Base-by-base conservation (phyloP, 2,113 vertebrate genomes). In the Aegithalos caudatus region DNA sequence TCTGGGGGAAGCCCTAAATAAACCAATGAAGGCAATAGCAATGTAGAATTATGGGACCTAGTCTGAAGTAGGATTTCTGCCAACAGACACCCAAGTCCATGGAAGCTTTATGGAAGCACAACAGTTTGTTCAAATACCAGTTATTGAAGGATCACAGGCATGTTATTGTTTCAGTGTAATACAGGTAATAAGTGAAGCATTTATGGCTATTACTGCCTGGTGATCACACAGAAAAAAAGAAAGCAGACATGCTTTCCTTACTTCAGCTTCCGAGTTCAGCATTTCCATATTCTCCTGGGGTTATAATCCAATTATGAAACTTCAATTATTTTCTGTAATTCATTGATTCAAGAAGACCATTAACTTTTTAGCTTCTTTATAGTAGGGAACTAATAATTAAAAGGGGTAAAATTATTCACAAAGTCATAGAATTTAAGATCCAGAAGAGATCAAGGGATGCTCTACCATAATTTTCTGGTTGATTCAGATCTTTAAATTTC, bases 271-370 rank as follows among this genome's bases (percentile, higher is more conserved):
- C 45, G 71, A 74, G 45, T 80, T 91, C 78, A 94, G 28, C 47
- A 80, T 91, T 92, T 90, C 61, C 71, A 13, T 84, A 27, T 88
- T 61, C 84, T 90, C 79, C 45, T 65, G 86, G 76, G 83, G 62
- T 93, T 94, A 91, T 81, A 95, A 93, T 95, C 88, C 79, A 96
- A 79, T 93, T 95, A 94, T 79, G 53, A 87, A 90, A 86, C 86
- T 91, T 92, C 77, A 96, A 35, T 95, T 94, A 92, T 95, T 96
- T 92, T 93, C 50, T 82, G 56, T 94, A 91, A 95, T 71, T 93
- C 84, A 87, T 24, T 83, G 88, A 91, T 85, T 95, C 72, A 74
- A 81, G 54, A 77, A 77, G 58, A 94, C 64, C 51, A 78, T 85
- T 89, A 91, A 91, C 48, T 85, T 95, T 90, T 82, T 42, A 53